Base-by-base conservation (phyloP, 1,140 invertebrate species). In the Cydia pomonella region DNA sequence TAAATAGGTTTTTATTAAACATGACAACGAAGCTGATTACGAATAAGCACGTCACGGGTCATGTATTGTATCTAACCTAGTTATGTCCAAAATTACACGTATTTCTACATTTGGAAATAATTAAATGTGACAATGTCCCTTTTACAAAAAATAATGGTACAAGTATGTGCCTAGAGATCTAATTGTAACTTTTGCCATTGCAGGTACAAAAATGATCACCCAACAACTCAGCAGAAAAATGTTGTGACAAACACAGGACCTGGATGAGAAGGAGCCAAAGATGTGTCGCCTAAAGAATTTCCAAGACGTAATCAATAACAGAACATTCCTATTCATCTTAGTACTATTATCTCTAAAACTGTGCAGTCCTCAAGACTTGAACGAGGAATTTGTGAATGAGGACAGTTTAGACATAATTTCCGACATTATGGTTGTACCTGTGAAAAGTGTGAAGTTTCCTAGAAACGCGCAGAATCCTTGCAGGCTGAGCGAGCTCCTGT, bases 401-500 rank as follows among this genome's bases (percentile, higher is more conserved):
- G 89, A 91, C 64, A 87, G 79, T 80, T 76, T 86, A 73, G 86
- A 89, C n/a, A 72, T 76, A 7, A 74, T 77, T 18, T 76, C 86
- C 9, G 82, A 87, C 76, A 76, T 87, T 82, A 79, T 86, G 79
- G 80, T 74, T 23, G 73, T 80, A 75, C 69, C 78, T 33, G 83
- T 86, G 71, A 86, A 85, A 75, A 92, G 87, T 78, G 78, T 85
- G 29, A 87, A 88, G 74, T 75, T 79, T 9, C 62, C 82, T 29
- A 84, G 84, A 29, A 86, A 87, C 59, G 76, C 75, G 9, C 77
- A 69, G 6, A 84, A 78, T 73, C 84, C 89, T 64, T 98, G 97
- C 91, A 95, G 95, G 77, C 93, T 97, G 79, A 97, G 96, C 84
- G 97, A 98, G 91, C 96, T 96, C 86, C 93, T 93, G 73, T 97